Evolutionary conservation across 2,888 invertebrate genomes (phyloP).

Genomic region (Steinernema scapterisci): DNA sequence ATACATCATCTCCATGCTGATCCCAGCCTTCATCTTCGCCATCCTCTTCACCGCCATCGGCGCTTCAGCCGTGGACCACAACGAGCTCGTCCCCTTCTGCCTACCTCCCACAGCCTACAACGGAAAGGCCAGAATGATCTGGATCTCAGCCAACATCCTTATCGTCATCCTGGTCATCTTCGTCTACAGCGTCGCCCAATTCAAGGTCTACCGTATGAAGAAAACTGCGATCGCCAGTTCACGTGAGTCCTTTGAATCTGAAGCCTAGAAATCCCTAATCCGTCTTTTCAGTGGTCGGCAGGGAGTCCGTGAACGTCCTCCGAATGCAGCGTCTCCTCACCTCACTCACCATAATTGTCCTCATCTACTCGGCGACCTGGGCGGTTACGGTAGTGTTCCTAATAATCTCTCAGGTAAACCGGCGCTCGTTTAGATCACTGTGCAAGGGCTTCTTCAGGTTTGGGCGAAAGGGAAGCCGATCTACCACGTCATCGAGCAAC

Average conservation of each 20-base stretch:
- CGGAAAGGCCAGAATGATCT: slow-evolving; percentile 40
- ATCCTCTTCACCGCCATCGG: slow-evolving; percentile 16
- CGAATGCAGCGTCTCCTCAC: slow-evolving; percentile 42
- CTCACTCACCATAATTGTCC: slow-evolving; percentile 46
- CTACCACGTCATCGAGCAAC: slow-evolving; percentile 41
- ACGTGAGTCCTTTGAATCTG: too few species aligned
- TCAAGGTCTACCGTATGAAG: slow-evolving; percentile 31
- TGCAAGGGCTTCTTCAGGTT: slow-evolving; percentile 14
- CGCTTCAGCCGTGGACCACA: background rate
- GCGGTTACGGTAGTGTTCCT: slow-evolving; percentile 49
- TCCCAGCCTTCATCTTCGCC: slow-evolving; percentile 9
- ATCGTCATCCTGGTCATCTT: slow-evolving; percentile 45
- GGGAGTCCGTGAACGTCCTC: slow-evolving; percentile 2
- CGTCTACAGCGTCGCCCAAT: slow-evolving; percentile 46
- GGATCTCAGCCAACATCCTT: slow-evolving; percentile 44
- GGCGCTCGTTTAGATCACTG: background rate
- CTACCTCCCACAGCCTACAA: slow-evolving; percentile 50
- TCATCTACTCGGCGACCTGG: slow-evolving; percentile 49
- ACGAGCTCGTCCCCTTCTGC: slow-evolving; percentile 39
- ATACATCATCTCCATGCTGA: slow-evolving; percentile 11
- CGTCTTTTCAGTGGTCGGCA: slow-evolving; percentile 10
- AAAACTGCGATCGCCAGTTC: slow-evolving; percentile 18
- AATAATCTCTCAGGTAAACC: slow-evolving; percentile 45
- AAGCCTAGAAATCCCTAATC: too few species aligned
- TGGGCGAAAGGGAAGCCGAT: slow-evolving; percentile 12